Base-by-base conservation (phyloP, 2,113 vertebrate genomes). In the Mesembrinibis cayennensis region DNA sequence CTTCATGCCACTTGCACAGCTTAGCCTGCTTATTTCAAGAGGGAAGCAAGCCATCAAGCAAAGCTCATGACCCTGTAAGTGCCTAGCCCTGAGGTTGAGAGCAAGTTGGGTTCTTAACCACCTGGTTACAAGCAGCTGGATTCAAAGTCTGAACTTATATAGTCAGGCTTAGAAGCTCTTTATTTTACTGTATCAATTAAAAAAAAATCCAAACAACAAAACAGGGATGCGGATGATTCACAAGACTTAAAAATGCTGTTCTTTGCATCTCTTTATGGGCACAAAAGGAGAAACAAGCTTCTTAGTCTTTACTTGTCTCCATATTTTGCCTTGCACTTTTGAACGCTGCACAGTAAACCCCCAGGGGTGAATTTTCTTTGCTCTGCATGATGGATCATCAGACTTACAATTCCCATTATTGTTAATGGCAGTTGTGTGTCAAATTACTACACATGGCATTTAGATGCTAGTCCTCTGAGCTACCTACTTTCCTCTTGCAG, bases 361-460 rank as follows among this genome's bases (percentile, higher is more conserved):
- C 79, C 72, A 72, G 87, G 90, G 80, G 4, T 90, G 82, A 62
- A 76, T 97, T 85, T 71, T 83, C 83, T 44, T 36, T 92, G 30
- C 56, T 90, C 47, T 93, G n/a, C 52, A 26, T 50, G 93, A 93
- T 84, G 65, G 89, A 96, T 96, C 79, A 71, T 83, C 85, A 92
- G 79, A 61, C 34, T 25, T 45, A 72, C 69, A 90, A 90, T 81
- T 93, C 61, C 81, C 90, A 78, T 93, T 93, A 72, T 58, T 95
- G 95, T 71, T 96, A 97, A 92, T 93, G 92, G 88, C 89, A 94
- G 62, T 53, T 90, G 78, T 92, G 82, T 91, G 82, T 95, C 88
- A 92, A 81, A 90, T 88, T 87, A 69, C 85, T 47, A 2, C 82
- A 93, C 0, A 1, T 80, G 84, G 78, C 84, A 91, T 95, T 94